A percentile compares a stretch with the other conserved stretches of the same genome.
phyloP scores from a whole-genome alignment of 2,113 vertebrate species.

The Rhombomys opimus region DNA sequence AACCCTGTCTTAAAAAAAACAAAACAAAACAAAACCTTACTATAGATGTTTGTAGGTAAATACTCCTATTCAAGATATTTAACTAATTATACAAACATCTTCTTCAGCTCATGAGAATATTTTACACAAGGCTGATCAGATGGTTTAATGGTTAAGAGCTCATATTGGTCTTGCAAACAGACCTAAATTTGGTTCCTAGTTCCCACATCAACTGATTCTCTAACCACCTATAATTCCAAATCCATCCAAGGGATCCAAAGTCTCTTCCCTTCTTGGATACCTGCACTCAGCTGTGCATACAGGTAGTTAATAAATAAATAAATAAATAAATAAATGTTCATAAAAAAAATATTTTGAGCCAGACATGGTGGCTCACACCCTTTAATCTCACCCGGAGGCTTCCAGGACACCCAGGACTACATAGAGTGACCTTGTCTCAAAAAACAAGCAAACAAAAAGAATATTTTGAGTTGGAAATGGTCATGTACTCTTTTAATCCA shows the following conservation, averaged over 20 bases:
- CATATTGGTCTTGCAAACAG: background rate
- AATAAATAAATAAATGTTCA: background rate
- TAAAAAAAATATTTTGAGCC: background rate
- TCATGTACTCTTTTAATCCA: too few species aligned
- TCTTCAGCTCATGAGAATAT: background rate
- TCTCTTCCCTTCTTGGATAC: background rate
- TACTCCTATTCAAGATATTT: conserved; percentile 1
- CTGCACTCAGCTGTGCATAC: background rate
- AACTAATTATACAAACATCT: background rate
- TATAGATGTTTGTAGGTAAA: background rate
- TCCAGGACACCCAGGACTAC: too few species aligned
- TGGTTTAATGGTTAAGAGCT: background rate
- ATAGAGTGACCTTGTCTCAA: too few species aligned
- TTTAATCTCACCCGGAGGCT: too few species aligned
- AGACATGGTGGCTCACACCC: background rate
- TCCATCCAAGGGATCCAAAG: background rate
- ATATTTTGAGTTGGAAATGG: too few species aligned
- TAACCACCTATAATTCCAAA: background rate
- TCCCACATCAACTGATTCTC: background rate
- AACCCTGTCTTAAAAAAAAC: too few species aligned
- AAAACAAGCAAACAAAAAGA: too few species aligned
- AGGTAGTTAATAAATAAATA: background rate
- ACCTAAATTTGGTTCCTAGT: background rate
- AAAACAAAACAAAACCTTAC: background rate
- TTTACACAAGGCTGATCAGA: background rate